phyloP scores from a whole-genome alignment of 2,888 invertebrate species.

The Chelonus formosanus region DNA sequence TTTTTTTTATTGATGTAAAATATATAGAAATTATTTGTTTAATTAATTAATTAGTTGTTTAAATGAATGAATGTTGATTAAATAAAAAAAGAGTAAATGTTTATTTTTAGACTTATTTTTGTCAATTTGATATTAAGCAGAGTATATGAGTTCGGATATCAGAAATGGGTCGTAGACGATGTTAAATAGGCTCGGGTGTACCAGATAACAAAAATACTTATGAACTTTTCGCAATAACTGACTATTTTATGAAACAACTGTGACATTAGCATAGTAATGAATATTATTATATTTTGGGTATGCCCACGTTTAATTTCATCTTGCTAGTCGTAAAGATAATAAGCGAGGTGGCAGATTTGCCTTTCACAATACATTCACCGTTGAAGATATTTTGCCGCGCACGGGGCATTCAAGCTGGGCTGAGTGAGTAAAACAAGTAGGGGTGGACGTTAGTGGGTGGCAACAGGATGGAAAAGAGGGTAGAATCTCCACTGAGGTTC shows the following conservation, averaged over 20 bases:
- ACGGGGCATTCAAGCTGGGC: conserved; percentile 4
- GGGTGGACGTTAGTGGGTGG: conserved; percentile 23
- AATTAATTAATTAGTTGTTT: no score
- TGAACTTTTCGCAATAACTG: conserved; percentile 16
- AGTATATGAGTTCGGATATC: conserved; percentile 9
- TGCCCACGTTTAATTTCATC: conserved; percentile 64
- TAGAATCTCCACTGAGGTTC: conserved; percentile 35
- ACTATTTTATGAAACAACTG: conserved; percentile 9
- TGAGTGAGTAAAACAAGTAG: not conserved
- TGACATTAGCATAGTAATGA: conserved; percentile 65
- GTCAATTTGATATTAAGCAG: not conserved
- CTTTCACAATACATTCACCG: conserved; percentile 30
- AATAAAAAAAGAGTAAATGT: no score
- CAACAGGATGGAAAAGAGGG: conserved; percentile 5
- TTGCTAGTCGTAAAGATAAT: conserved; percentile 65
- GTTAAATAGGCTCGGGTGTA: conserved; percentile 1
- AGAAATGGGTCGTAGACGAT: conserved; percentile 1
- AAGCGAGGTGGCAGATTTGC: conserved; percentile 54
- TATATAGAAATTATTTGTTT: no score
- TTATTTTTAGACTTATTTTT: not conserved
- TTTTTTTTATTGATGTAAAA: no score
- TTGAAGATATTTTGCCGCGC: conserved; percentile 22
- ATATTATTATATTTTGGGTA: conserved; percentile 65
- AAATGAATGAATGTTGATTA: no score
- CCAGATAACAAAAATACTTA: conserved; percentile 13